Percentiles rank a stretch among this genome's conserved stretches.
These are phyloP conservation scores for Caranx melampygus DNA, from an alignment of 2,113 vertebrate species.

Conservation along the genomic window DNA sequence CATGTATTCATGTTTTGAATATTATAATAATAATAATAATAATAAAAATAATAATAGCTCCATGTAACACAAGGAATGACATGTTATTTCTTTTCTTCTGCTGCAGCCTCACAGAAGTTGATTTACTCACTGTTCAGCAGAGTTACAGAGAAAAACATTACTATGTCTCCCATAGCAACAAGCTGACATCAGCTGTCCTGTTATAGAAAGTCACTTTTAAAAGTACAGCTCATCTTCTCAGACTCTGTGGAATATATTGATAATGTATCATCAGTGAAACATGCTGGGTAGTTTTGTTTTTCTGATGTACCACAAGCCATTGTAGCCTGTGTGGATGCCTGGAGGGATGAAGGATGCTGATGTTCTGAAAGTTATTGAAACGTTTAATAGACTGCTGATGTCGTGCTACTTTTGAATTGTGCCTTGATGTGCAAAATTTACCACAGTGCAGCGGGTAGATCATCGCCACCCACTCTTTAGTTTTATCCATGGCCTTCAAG, in stretches of 20 bases:
- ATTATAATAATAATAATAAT: no score
- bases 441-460: not conserved
- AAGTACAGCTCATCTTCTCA: not conserved
- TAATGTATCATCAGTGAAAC: constrained; percentile 19
- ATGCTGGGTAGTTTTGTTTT: constrained; percentile 30
- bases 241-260: constrained; percentile 23
- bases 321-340: not conserved
- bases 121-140: not conserved
- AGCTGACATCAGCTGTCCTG: not conserved
- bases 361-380: not conserved
- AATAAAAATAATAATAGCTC: no score
- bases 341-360: not conserved
- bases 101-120: not conserved
- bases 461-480: constrained; percentile 86
- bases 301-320: not conserved
- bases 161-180: constrained; percentile 1
- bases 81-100: not conserved
- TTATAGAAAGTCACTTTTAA: constrained; percentile 3
- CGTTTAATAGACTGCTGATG: not conserved
- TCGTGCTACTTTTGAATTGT: not conserved
- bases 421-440: not conserved
- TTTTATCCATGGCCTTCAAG: constrained; percentile 96
- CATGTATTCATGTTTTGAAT: no score
- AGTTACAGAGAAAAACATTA: not conserved
- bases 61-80: not conserved